Percentiles rank a stretch among this genome's conserved stretches.
phyloP scores from a whole-genome alignment of 2,888 invertebrate genomes.

The Eilema caniola region DNA sequence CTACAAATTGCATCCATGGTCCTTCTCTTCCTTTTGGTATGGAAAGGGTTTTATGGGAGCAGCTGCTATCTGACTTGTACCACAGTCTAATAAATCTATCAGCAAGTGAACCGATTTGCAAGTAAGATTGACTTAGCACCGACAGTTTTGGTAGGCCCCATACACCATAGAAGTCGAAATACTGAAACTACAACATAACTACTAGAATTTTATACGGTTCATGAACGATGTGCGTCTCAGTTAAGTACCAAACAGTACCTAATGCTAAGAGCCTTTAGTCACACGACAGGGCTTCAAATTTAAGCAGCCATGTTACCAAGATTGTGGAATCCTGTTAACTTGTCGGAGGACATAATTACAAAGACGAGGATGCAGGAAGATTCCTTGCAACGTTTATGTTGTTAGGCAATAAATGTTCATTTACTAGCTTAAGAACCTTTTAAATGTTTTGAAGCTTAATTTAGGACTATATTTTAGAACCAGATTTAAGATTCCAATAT shows the following conservation, averaged over 20 bases:
- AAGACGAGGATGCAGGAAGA: conserved; percentile 8
- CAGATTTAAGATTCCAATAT: not conserved
- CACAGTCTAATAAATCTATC: not conserved
- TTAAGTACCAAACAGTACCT: not conserved
- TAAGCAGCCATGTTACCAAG: conserved; percentile 35
- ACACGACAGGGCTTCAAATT: conserved; percentile 35
- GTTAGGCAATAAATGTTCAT: conserved; percentile 33
- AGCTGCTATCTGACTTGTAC: too few relatives aligned
- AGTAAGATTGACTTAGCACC: not conserved
- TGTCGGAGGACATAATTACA: conserved; percentile 42
- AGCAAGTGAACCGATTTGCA: not conserved
- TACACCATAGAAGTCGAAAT: not conserved
- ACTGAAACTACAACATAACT: too few relatives aligned
- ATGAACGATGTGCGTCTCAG: not conserved
- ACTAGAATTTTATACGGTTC: too few relatives aligned
- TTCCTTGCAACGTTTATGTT: conserved; percentile 31
- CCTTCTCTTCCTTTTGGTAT: too few relatives aligned
- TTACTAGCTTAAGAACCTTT: conserved; percentile 38
- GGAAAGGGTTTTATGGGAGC: too few relatives aligned
- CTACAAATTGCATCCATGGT: too few relatives aligned
- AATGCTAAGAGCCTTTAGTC: conserved; percentile 6
- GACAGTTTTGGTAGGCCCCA: too few relatives aligned
- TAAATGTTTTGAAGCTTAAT: conserved; percentile 9
- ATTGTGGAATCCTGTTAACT: conserved; percentile 48
- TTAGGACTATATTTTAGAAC: not conserved